A percentile compares a stretch with the other conserved stretches of the same genome.
These are phyloP conservation scores for Eriosoma lanigerum DNA, from an alignment of 1,140 invertebrate genomes.

Conservation along the genomic window DNA sequence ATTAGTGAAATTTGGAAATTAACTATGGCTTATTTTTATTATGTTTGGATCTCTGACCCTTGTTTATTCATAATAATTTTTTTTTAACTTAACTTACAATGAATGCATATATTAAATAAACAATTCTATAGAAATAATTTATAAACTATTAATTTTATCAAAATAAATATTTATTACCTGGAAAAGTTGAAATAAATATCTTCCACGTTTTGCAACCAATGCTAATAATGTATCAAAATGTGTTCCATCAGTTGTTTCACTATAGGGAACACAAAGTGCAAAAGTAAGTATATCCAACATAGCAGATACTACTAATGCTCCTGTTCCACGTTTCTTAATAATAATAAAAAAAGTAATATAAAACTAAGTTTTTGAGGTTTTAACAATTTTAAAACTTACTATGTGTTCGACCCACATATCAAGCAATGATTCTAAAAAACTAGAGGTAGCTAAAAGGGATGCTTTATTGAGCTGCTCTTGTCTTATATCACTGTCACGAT, in stretches of 20 bases:
- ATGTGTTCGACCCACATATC: conserved; percentile 96
- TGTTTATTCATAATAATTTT: too few species aligned
- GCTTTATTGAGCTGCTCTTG: conserved; percentile 98
- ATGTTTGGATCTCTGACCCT: too few species aligned
- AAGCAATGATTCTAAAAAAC: conserved; percentile 89
- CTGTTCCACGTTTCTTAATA: conserved; percentile 73
- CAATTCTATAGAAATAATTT: too few species aligned
- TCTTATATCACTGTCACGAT: conserved; percentile 89
- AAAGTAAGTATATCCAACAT: conserved; percentile 99
- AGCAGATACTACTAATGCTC: conserved; percentile 76
- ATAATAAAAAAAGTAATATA: conserved; percentile 45
- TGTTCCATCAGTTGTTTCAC: conserved; percentile 96
- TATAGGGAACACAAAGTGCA: conserved; percentile 96
- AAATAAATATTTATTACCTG: too few species aligned
- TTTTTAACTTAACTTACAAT: too few species aligned
- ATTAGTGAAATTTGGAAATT: too few species aligned
- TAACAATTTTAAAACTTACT: conserved; percentile 63
- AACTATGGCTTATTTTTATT: too few species aligned
- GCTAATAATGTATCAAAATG: conserved; percentile 94
- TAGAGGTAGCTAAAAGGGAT: conserved; percentile 86
- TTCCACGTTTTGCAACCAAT: conserved; percentile 88
- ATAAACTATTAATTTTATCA: too few species aligned
- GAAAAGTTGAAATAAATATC: conserved; percentile 90
- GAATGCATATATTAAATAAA: too few species aligned
- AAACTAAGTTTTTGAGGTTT: background rate